Conservation (phyloP, 2,888 invertebrate species). For the Sepiola atlantica region DNA sequence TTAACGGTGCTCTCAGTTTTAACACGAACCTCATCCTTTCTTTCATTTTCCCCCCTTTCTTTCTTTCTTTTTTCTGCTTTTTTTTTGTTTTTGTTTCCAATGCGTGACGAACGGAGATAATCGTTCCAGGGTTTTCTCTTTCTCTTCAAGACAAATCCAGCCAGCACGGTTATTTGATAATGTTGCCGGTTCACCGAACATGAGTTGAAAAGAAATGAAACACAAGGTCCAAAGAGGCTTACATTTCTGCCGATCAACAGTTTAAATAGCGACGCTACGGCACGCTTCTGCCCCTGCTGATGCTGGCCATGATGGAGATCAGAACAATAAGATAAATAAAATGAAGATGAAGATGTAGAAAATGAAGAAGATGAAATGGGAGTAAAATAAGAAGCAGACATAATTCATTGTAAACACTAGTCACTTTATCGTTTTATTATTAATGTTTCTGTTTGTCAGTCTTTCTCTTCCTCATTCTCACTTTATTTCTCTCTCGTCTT, state of each 20-base stretch:
- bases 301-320: neutral
- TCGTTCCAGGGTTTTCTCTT: neutral
- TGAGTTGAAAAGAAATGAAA: neutral
- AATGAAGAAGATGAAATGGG: too few relatives aligned
- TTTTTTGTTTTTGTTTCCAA: neutral
- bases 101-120: neutral
- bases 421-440: too few relatives aligned
- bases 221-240: neutral
- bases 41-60: too few relatives aligned
- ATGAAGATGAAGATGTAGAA: too few relatives aligned
- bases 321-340: too few relatives aligned
- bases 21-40: neutral
- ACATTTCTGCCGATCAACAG: neutral
- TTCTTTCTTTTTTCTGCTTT: too few relatives aligned
- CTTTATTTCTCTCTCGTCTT: too few relatives aligned
- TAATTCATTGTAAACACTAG: too few relatives aligned
- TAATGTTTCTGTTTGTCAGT: too few relatives aligned
- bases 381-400: too few relatives aligned
- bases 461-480: too few relatives aligned
- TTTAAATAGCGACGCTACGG: neutral
- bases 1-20: neutral
- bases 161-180: conserved; percentile 32
- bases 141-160: conserved; percentile 8
- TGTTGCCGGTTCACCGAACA: neutral
- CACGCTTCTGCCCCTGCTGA: neutral